A percentile compares a stretch with the other conserved stretches of the same genome.
phyloP scores from a whole-genome alignment of 1,140 invertebrate genomes.

The Psix sp. region DNA sequence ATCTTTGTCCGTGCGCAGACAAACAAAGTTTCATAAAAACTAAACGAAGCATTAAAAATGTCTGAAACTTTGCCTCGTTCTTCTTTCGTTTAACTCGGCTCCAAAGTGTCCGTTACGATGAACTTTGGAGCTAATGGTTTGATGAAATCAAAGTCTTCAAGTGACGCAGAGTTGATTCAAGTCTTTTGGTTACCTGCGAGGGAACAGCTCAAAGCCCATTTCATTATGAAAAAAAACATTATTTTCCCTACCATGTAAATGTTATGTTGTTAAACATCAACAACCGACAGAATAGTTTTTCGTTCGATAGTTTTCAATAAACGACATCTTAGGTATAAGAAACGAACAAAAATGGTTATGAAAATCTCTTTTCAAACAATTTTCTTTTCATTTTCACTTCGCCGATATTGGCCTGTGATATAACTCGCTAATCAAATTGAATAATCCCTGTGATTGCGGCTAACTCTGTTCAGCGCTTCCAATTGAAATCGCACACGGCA shows the following conservation, averaged over 20 bases:
- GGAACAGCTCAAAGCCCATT: no score
- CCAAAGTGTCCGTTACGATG: slow-evolving; percentile 26
- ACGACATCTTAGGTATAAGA: slow-evolving; percentile 12
- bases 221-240: no score
- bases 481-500: slow-evolving; percentile 37
- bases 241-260: no score
- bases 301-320: slow-evolving; percentile 10
- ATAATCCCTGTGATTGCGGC: slow-evolving; percentile 31
- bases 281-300: no score
- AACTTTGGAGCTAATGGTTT: slow-evolving; percentile 7
- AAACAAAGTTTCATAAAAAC: slow-evolving; percentile 50
- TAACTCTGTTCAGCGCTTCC: slow-evolving; percentile 3
- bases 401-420: slow-evolving; percentile 21
- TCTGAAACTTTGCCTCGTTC: slow-evolving; percentile 28
- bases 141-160: slow-evolving; percentile 14
- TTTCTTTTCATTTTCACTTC: slow-evolving; percentile 32
- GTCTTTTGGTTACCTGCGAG: no score
- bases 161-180: background rate
- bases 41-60: slow-evolving; percentile 53
- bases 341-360: slow-evolving; percentile 28
- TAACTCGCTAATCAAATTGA: slow-evolving; percentile 50
- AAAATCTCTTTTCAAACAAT: slow-evolving; percentile 28
- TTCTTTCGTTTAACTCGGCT: slow-evolving; percentile 19
- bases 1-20: slow-evolving; percentile 36
- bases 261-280: no score